Evolutionary conservation across 2,797 vertebrate genomes (phyloP).

Genomic region (Sphaeramia orbicularis): DNA sequence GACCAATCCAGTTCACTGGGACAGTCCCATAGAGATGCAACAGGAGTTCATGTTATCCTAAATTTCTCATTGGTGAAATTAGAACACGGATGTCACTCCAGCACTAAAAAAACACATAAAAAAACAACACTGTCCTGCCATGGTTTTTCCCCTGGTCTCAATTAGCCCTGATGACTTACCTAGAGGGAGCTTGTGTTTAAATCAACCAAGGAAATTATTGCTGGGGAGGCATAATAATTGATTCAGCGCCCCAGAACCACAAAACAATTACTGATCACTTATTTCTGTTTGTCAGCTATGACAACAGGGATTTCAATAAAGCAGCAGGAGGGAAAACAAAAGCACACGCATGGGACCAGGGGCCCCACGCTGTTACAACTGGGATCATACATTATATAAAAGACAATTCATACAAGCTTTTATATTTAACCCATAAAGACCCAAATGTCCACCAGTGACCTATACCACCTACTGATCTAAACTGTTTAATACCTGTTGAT

Average conservation of each 20-base stretch:
- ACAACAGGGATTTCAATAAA: slow-evolving; percentile 75
- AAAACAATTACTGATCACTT: slow-evolving; percentile 84
- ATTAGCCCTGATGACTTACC: slow-evolving; percentile 85
- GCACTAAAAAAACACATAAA: slow-evolving; percentile 29
- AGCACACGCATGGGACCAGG: slow-evolving; percentile 48
- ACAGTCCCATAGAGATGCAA: too few relatives aligned
- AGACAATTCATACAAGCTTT: not conserved
- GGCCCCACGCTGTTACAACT: slow-evolving; percentile 16
- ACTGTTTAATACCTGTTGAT: too few relatives aligned
- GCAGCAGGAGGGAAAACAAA: slow-evolving; percentile 69
- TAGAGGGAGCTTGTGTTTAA: slow-evolving; percentile 79
- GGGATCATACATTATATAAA: not conserved
- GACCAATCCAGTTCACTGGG: not conserved
- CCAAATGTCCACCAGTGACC: too few relatives aligned
- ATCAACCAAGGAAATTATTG: slow-evolving; percentile 76
- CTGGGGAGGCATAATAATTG: slow-evolving; percentile 77
- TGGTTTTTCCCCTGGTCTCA: slow-evolving; percentile 78
- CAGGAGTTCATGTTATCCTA: too few relatives aligned
- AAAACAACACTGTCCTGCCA: slow-evolving; percentile 44
- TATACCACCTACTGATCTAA: too few relatives aligned
- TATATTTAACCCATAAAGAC: not conserved
- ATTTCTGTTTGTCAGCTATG: slow-evolving; percentile 75
- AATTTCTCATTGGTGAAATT: slow-evolving; percentile 7
- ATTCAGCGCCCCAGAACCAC: slow-evolving; percentile 77
- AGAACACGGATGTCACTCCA: slow-evolving; percentile 12